phyloP scores from a whole-genome alignment of 1,140 invertebrate species.

The Temnothorax curvispinosus region DNA sequence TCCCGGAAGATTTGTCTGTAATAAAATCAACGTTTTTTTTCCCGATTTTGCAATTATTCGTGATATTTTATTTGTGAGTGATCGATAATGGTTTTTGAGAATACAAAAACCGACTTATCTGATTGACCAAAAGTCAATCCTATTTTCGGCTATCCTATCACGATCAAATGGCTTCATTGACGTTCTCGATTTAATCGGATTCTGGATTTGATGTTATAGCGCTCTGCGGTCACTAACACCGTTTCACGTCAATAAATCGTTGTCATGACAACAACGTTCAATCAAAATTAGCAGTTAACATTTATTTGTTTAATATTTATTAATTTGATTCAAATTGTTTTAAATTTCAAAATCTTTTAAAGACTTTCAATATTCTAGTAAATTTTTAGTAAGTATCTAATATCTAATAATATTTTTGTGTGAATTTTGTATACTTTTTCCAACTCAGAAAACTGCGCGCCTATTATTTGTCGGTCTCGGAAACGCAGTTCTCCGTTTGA shows the following conservation, averaged over 20 bases:
- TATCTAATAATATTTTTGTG: too few relatives aligned
- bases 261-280: conserved; percentile 17
- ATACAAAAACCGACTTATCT: conserved; percentile 34
- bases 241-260: conserved; percentile 37
- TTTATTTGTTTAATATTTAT: background rate
- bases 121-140: conserved; percentile 43
- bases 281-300: background rate
- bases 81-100: conserved; percentile 21
- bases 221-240: conserved; percentile 1
- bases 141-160: conserved; percentile 37
- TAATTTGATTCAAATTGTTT: background rate
- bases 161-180: conserved; percentile 40
- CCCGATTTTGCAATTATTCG: background rate
- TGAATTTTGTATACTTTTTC: too few relatives aligned
- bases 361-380: background rate
- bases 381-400: background rate
- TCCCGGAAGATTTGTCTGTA: background rate
- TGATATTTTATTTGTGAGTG: background rate
- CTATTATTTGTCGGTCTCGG: too few relatives aligned
- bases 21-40: background rate
- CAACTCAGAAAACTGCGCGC: too few relatives aligned
- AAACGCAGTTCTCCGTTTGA: too few relatives aligned
- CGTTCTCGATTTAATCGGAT: conserved; percentile 47
- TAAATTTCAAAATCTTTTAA: background rate
- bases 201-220: conserved; percentile 26